phyloP scores from a whole-genome alignment of 1,140 invertebrate genomes.

The Eumeta japonica region DNA sequence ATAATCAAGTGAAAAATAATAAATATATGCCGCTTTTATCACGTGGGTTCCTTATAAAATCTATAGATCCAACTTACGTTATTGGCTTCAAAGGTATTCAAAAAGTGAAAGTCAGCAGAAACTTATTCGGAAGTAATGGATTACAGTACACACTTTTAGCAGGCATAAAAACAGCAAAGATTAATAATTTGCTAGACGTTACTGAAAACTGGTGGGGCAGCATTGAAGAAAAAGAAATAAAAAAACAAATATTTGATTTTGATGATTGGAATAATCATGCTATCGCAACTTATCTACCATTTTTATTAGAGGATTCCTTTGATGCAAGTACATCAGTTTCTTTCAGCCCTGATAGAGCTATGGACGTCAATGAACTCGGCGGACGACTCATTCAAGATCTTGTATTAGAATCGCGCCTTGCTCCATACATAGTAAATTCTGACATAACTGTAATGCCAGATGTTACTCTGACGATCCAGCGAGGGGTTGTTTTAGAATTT shows the following conservation, averaged over 20 bases:
- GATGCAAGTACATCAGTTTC: slow-evolving; percentile 74
- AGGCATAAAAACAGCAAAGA: slow-evolving; percentile 83
- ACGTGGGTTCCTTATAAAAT: slow-evolving; percentile 49
- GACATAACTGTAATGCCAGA: slow-evolving; percentile 97
- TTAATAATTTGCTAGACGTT: slow-evolving; percentile 86
- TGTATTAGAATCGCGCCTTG: slow-evolving; percentile 63
- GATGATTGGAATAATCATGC: slow-evolving; percentile 99
- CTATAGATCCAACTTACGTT: slow-evolving; percentile 72
- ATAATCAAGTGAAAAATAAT: slow-evolving; percentile 80
- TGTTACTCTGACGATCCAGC: slow-evolving; percentile 79
- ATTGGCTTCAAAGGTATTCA: slow-evolving; percentile 93
- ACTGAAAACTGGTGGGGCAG: slow-evolving; percentile 97
- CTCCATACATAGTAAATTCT: slow-evolving; percentile 81
- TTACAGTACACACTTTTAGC: slow-evolving; percentile 91
- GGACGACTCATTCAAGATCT: slow-evolving; percentile 80
- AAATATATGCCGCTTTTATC: slow-evolving; percentile 32
- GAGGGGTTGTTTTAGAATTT: slow-evolving; percentile 92
- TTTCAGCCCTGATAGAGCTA: slow-evolving; percentile 54
- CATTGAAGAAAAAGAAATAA: slow-evolving; percentile 68
- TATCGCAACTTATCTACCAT: slow-evolving; percentile 86
- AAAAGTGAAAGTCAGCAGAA: slow-evolving; percentile 86
- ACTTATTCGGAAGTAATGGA: slow-evolving; percentile 86
- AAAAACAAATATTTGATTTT: slow-evolving; percentile 93
- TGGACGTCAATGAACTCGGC: slow-evolving; percentile 73
- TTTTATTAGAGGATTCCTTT: slow-evolving; percentile 73